phyloP scores from a whole-genome alignment of 2,113 vertebrate genomes.

The Microcebus ravelobensis region DNA sequence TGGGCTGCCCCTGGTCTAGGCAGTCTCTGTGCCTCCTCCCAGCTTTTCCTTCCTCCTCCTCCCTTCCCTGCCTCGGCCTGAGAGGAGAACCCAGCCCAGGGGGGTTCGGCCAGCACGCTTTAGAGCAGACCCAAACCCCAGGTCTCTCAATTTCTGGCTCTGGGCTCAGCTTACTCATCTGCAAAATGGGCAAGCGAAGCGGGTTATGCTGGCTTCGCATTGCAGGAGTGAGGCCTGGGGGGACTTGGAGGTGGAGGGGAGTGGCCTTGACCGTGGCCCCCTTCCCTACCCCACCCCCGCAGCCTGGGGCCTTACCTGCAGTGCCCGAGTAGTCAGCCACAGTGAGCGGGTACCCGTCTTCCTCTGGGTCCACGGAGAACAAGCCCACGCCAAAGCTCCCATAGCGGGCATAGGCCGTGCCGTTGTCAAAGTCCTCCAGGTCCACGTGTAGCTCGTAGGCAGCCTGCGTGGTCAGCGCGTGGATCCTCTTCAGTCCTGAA shows the following conservation, averaged over 20 bases:
- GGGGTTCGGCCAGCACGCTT: not conserved
- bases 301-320: constrained; percentile 86
- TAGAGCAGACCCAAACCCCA: not conserved
- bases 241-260: not conserved
- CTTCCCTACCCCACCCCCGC: not conserved
- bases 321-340: constrained; percentile 95
- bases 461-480: constrained; percentile 94
- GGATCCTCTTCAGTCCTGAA: constrained; percentile 93
- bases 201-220: not conserved
- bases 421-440: constrained; percentile 97
- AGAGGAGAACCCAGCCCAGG: not conserved
- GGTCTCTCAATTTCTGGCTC: not conserved
- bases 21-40: not conserved
- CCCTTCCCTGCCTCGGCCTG: not conserved
- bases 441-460: constrained; percentile 96
- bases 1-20: not conserved
- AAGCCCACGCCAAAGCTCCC: constrained; percentile 95
- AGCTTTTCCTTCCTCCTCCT: not conserved
- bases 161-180: not conserved
- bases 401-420: constrained; percentile 94
- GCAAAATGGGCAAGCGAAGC: not conserved
- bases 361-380: constrained; percentile 96
- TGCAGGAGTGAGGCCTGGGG: not conserved
- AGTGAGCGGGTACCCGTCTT: constrained; percentile 95
- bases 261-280: not conserved